Evolutionary conservation across 2,888 invertebrate genomes (phyloP), one percentile per base, ranked within the genome.

Genomic region (Amblyjoppa fuscipennis): DNA sequence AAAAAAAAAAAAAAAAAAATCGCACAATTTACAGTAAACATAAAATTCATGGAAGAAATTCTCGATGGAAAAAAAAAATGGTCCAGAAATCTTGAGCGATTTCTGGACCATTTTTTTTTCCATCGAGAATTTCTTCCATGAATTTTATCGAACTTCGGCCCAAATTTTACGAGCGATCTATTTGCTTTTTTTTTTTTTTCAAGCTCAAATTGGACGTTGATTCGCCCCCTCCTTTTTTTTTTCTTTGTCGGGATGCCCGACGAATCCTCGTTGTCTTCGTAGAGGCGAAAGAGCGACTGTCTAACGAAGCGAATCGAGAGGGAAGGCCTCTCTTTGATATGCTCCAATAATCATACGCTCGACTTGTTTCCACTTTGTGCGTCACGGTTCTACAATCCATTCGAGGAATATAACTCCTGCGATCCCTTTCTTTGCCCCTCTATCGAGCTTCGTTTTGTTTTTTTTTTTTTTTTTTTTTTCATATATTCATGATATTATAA

Each of bases 291-390:
- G 81, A 87, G 61, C 61, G 87, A 87, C 83, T 83, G 84, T 78
- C 84, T 87, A 90, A 88, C 88, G 89, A 90, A 86, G 87, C 88
- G 87, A 88, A 85, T 87, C 88, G 82, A 80, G 66, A 70, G 89
- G 85, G 87, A 89, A 87, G 69, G 83, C 87, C 85, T 85, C 87
- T 88, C 89, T 89, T 89, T 87, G 86, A 87, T 87, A 88, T 89
- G 88, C 90, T 87, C 87, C 85, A 87, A 90, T 89, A 89, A 90
- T 89, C 87, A 87, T 87, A 84, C 89, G 86, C 86, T 83, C 79
- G 79, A 49, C 77, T 86, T 81, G 83, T 77, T 83, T 83, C 69
- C 81, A 86, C 86, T 86, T 81, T 83, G 81, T 86, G 86, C 83
- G 86, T 86, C 86, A 70, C 76, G 11, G 45, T 13, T 64, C 11